These are phyloP conservation scores for Acestrorhynchus altus DNA, from an alignment of 2,797 vertebrate species.

Conservation along the genomic window DNA sequence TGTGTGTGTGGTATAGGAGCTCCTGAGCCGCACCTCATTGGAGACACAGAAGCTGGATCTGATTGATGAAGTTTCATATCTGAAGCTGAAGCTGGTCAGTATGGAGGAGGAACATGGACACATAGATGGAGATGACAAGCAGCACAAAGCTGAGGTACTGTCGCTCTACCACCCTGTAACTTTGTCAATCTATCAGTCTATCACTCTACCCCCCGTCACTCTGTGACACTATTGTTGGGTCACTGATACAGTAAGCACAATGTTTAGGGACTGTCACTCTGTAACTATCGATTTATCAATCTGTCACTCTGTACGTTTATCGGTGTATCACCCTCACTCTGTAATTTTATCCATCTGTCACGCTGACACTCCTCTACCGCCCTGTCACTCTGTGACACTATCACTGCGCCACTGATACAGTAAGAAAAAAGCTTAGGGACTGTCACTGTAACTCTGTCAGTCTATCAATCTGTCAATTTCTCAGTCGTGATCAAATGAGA, in stretches of 20 bases:
- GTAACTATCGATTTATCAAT: not conserved
- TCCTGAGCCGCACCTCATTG: constrained; percentile 89
- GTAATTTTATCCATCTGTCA: not conserved
- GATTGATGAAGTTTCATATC: constrained; percentile 91
- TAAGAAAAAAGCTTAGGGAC: no score
- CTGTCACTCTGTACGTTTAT: not conserved
- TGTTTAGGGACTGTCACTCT: not conserved
- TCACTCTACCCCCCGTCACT: not conserved
- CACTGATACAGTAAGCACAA: no score
- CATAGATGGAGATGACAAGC: constrained; percentile 80
- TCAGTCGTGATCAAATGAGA: no score
- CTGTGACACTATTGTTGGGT: not conserved
- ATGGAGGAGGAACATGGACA: constrained; percentile 85
- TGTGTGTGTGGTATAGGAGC: constrained; percentile 78
- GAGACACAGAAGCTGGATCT: constrained; percentile 96
- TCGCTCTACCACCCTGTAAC: not conserved
- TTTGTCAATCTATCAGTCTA: not conserved
- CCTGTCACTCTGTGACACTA: not conserved
- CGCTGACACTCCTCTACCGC: not conserved
- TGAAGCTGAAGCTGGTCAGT: constrained; percentile 92
- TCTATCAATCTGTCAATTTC: not conserved
- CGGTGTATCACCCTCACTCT: not conserved
- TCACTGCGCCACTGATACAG: no score
- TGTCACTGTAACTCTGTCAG: not conserved
- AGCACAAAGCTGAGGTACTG: constrained; percentile 91